Base-by-base conservation (phyloP, 2,113 vertebrate species). In the Tinamus guttatus region DNA sequence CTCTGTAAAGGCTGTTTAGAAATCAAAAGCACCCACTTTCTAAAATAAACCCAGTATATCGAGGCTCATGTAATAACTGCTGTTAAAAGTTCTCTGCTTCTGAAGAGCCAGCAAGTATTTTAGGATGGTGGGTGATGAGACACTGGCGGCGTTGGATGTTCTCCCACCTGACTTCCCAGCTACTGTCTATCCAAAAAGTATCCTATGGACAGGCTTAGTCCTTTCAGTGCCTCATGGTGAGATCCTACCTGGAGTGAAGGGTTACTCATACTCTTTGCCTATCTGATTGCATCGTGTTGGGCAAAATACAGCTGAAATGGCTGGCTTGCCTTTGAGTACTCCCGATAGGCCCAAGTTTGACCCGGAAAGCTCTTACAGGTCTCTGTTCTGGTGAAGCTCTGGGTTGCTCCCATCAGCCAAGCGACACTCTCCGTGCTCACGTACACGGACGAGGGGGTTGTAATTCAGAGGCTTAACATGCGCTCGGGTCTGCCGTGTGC, bases 211-310 rank as follows among this genome's bases (percentile, higher is more conserved):
- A 51, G 43, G 1, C 59, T 59, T 87, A 3, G 1, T 21, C 14
- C 43, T 6, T 45, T 45, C 14, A 15, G 67, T 11, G 0, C 21
- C 36, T 59, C 28, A 14, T 7, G 51, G 11, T 15, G 70, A 77
- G 60, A 32, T 1, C 4, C 47, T 38, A 32, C 45, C 51, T 18
- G 18, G 34, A 45, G 8, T 2, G 32, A 45, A 5, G 17, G 40
- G 64, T 73, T 76, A 25, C 51, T 47, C 41, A 5, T 34, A 30
- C 8, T 34, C 41, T 56, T 74, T 68, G 47, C 62, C 43, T 56
- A 63, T 76, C 47, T 85, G 58, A n/a, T 70, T 62, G 9, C 0
- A 0, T 58, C 7, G 32, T 0, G 0, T 14, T 81, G 51, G 24
- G 27, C 28, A 43, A 30, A 15, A 30, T 5, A 43, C 36, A 89